Evolutionary conservation across 2,797 vertebrate genomes (phyloP), one percentile per base, ranked within the genome.

Genomic region (Chelon labrosus): DNA sequence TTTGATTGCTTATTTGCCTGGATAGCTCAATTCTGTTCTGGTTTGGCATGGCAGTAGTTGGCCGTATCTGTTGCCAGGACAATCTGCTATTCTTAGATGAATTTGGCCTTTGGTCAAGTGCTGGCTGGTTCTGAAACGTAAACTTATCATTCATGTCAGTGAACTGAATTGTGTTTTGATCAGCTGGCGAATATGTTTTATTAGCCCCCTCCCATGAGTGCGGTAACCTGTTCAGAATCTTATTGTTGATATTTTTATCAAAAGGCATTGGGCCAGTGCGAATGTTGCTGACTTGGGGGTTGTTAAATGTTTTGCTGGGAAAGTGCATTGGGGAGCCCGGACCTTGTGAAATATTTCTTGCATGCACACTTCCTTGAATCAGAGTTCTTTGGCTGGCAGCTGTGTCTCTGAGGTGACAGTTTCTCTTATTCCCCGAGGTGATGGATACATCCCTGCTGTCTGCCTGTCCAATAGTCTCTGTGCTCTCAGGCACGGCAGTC

Each of bases 311-410:
- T 94, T 98, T 97, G 87, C 83, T 94, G 10, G 93, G 84, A 94
- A 97, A 97, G 93, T 96, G 96, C 92, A 96, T 93, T 93, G 96
- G 96, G 79, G 96, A 93, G 75, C 93, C 89, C 73, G 96, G 88
- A 73, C 82, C 90, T 22, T 95, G 94, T 91, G 95, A 89, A 92
- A 94, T 91, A 75, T 90, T 96, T 92, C 95, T 96, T 77, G 94
- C 87, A 76, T 96, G 95, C 68, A 95, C 87, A 91, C 92, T 95
- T 80, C 95, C 94, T 91, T 94, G 95, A 75, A 83, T 87, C 85
- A 94, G 93, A 75, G 93, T 91, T 93, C 95, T 95, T 39, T 95
- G 95, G 89, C 89, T 89, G 77, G 92, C 90, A 82, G 87, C 87
- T 51, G 89, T 92, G 64, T 95, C 95, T 87, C 95, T 96, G 22